phyloP scores from a whole-genome alignment of 1,140 invertebrate genomes.

The Nephila pilipes region DNA sequence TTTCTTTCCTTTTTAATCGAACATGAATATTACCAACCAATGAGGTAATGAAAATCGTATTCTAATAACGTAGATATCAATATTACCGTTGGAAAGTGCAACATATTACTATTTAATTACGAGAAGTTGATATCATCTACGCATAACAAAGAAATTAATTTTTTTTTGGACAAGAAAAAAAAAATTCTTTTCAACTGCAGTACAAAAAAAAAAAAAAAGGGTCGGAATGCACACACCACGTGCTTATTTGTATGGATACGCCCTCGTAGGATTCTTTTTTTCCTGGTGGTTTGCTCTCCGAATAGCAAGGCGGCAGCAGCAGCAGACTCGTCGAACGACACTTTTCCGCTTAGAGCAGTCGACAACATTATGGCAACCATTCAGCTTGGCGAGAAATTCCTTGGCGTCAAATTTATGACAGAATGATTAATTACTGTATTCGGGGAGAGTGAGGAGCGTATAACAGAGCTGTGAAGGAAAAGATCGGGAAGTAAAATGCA shows the following conservation, averaged over 20 bases:
- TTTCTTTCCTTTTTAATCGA: too few species aligned
- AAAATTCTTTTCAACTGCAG: too few species aligned
- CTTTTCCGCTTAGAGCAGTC: constrained; percentile 33
- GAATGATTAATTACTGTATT: constrained; percentile 56
- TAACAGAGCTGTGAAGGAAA: background rate
- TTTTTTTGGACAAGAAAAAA: too few species aligned
- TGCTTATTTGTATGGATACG: constrained; percentile 29
- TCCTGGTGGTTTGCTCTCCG: background rate
- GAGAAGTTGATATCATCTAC: too few species aligned
- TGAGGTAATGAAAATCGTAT: too few species aligned
- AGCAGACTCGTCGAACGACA: background rate
- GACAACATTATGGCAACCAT: constrained; percentile 31
- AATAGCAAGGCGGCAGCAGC: constrained; percentile 9
- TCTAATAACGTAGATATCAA: too few species aligned
- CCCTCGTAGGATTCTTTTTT: background rate
- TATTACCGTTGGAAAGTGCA: too few species aligned
- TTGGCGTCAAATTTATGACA: constrained; percentile 53
- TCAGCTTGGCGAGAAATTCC: constrained; percentile 28
- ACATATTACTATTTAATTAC: too few species aligned
- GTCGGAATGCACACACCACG: constrained; percentile 8
- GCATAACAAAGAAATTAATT: too few species aligned
- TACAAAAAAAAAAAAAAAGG: background rate
- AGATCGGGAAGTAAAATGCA: background rate
- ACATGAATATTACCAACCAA: too few species aligned
- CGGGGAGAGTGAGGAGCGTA: background rate